Base-by-base conservation (phyloP, 1,140 invertebrate species). In the Ips nitidus region DNA sequence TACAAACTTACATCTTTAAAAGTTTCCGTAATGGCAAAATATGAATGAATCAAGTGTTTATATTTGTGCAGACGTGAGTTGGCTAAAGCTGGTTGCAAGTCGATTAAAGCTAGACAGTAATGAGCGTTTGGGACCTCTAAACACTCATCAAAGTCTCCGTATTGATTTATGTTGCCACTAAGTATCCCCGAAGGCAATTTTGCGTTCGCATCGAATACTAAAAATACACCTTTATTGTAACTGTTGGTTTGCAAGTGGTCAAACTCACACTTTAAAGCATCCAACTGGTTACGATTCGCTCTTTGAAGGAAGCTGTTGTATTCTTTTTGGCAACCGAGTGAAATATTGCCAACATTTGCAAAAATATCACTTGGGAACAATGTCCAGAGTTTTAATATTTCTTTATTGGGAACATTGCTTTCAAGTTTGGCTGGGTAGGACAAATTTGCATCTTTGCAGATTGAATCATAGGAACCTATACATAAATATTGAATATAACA, bases 121-220 rank as follows among this genome's bases (percentile, higher is more conserved):
- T 86, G 83, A 3, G 85, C 86, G 2, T 69, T 40, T 37, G 73
- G 39, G 42, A 69, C n/a, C 79, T 50, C 80, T 79, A 88, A 72
- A 75, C 87, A 88, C 71, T 87, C 82, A 78, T 88, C 86, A 71
- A 86, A 88, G 77, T 89, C 86, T 2, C 87, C 87, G 42, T 84
- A 85, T 74, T 88, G 87, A 71, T 88, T 87, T 0, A 84, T 81
- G 74, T 89, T 89, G 3, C 87, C 87, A 65, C 81, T 86, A 3
- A 89, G 76, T 43, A 88, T 79, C 7, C 86, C 86, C 0, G 86
- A 84, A 1, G 87, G 85, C 2, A 85, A 75, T 77, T 88, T 88
- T 2, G 85, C 87, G 6, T 84, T 83, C 22, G 87, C 83, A 77
- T 89, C 87, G 66, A 86, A 83, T 84, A 89, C 87, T 89, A 39